A percentile compares a stretch with the other conserved stretches of the same genome.
Evolutionary conservation across 2,797 vertebrate genomes (phyloP).

Genomic region (Microhierax caerulescens): DNA sequence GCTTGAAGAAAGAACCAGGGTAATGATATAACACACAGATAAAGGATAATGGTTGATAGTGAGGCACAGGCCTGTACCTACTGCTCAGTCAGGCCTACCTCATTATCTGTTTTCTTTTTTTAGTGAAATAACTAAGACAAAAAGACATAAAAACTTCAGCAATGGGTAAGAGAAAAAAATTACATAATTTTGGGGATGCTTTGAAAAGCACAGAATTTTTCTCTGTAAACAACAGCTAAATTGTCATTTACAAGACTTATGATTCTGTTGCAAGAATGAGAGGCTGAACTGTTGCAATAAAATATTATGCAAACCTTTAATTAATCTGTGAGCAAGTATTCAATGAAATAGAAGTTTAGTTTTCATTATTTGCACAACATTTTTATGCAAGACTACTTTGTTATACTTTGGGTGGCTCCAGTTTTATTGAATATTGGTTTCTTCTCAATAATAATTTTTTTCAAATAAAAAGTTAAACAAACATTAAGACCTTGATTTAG

Average conservation of each 20-base stretch:
- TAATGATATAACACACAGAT: background rate
- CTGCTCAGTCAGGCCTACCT: background rate
- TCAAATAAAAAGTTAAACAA: background rate
- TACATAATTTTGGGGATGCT: background rate
- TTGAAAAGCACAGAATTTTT: background rate
- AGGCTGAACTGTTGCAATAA: background rate
- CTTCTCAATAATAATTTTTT: background rate
- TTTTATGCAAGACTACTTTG: background rate
- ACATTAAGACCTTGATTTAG: background rate
- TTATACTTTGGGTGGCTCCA: background rate
- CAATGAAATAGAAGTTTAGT: background rate
- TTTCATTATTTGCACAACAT: background rate
- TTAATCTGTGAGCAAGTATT: background rate
- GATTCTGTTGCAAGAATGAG: background rate
- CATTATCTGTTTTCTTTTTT: background rate
- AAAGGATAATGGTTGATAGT: background rate
- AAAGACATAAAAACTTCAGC: background rate
- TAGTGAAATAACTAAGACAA: background rate
- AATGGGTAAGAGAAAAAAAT: background rate
- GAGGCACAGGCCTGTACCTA: background rate
- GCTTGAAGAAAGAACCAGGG: background rate
- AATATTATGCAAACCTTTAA: background rate
- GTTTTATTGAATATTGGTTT: background rate
- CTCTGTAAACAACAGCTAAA: background rate
- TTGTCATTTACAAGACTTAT: background rate